Base-by-base conservation (phyloP, 2,797 vertebrate genomes). In the Tolypeutes matacus region DNA sequence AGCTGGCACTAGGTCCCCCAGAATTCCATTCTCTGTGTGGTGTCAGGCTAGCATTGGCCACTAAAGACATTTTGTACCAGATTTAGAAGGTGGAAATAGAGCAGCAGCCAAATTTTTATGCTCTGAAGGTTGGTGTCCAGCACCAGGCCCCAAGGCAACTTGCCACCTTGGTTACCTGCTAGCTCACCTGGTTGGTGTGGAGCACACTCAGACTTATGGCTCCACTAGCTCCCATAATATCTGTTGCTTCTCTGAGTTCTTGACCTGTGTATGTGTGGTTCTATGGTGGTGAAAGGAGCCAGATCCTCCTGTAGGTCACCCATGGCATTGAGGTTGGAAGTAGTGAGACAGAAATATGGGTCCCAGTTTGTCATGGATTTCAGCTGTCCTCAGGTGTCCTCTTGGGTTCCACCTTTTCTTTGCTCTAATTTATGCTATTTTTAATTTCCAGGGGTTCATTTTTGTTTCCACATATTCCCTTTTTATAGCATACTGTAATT, bases 401-500 rank as follows among this genome's bases (percentile, higher is more conserved):
- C 49, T 18, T 29, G 85, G 34, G 11, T 65, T 76, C 64, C 17
- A 8, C 42, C 11, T 56, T 31, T 34, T 46, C 62, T 73, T 87
- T 82, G 18, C 29, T 86, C 1, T 89, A n/a, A 46, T 14, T 21
- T 31, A 46, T 46, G 46, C 13, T 89, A 27, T 64, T 56, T 75
- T 7, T 83, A 85, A 72, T 86, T 91, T 89, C 53, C 17, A 46
- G 12, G 20, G n/a, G 49, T 39, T 73, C n/a, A 42, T 73, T 88
- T 65, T 75, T 73, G 67, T 51, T 78, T 78, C 18, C 27, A 51
- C 36, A 36, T 87, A 83, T 93, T 89, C 34, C 15, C 75, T 83
- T 92, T 91, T 77, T 25, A 29, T 77, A 89, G 39, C 4, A 53
- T 94, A 72, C 14, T 92, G 13, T 67, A 93, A 23, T 87, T 73